Conservation (phyloP, 2,888 invertebrate species). For the Brachyopa scutellaris region DNA sequence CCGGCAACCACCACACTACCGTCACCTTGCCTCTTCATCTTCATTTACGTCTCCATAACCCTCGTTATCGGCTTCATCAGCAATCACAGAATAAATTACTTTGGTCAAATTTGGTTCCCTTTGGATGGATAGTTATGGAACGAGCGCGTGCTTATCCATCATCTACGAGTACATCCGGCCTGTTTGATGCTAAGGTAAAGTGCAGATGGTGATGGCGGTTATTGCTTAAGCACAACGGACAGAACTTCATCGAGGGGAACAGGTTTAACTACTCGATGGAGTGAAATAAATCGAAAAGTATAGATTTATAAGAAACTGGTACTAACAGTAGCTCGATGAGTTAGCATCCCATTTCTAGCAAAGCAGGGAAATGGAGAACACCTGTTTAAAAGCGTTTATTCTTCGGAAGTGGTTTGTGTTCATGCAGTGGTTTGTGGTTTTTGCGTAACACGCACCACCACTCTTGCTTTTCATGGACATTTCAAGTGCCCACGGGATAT, state of each 20-base stretch:
- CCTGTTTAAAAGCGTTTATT: slow-evolving; percentile 17
- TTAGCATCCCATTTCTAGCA: not conserved
- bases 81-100: slow-evolving; percentile 43
- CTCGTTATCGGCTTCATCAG: not conserved
- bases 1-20: not conserved
- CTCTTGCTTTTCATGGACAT: slow-evolving; percentile 26
- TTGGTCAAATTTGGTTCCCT: slow-evolving; percentile 23
- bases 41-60: not conserved
- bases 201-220: not conserved
- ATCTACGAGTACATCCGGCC: slow-evolving; percentile 40
- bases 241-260: slow-evolving; percentile 2
- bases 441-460: slow-evolving; percentile 26
- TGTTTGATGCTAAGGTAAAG: not conserved
- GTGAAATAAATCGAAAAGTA: slow-evolving; percentile 5
- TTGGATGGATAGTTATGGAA: slow-evolving; percentile 14
- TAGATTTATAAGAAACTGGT: slow-evolving; percentile 12
- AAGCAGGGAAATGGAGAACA: not conserved
- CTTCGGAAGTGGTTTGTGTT: slow-evolving; percentile 36
- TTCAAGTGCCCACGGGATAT: not conserved
- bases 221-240: slow-evolving; percentile 23
- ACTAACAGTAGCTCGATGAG: slow-evolving; percentile 1
- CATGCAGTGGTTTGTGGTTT: slow-evolving; percentile 18
- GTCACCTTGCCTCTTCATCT: not conserved
- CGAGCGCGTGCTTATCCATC: slow-evolving; percentile 42
- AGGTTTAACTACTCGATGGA: not conserved